phyloP scores from a whole-genome alignment of 2,888 invertebrate genomes.

The Blastobasis adustella region DNA sequence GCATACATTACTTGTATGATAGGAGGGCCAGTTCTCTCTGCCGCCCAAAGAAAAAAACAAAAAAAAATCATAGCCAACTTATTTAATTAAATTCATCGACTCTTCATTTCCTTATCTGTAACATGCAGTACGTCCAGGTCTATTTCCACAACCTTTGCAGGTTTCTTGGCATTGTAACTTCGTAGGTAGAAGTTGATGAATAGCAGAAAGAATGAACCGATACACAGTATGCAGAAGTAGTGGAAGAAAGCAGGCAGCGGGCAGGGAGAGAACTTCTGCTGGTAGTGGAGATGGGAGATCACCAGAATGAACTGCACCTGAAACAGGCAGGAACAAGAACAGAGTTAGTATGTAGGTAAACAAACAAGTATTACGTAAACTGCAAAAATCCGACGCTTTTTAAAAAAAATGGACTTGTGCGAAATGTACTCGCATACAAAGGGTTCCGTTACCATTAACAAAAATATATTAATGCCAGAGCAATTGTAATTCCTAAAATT shows the following conservation, averaged over 20 bases:
- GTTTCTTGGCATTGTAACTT: conserved; percentile 35
- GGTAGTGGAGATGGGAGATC: conserved; percentile 49
- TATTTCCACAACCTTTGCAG: conserved; percentile 11
- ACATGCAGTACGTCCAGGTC: conserved; percentile 4
- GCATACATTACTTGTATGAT: no score
- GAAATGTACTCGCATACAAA: no score
- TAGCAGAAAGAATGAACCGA: conserved; percentile 76
- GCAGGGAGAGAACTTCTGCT: conserved; percentile 56
- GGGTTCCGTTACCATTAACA: no score
- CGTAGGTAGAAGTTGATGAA: conserved; percentile 78
- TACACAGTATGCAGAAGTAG: conserved; percentile 71
- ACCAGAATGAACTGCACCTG: conserved; percentile 63
- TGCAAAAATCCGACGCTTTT: no score
- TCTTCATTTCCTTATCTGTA: background rate
- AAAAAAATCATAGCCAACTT: background rate
- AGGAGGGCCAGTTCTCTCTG: no score
- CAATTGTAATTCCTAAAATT: no score
- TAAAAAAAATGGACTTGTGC: no score
- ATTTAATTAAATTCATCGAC: background rate
- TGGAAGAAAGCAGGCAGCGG: conserved; percentile 68
- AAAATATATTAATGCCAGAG: no score
- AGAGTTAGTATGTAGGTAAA: background rate
- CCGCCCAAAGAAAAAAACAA: no score
- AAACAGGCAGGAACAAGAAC: conserved; percentile 15
- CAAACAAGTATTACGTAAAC: background rate